A percentile compares a stretch with the other conserved stretches of the same genome.
phyloP scores from a whole-genome alignment of 2,113 vertebrate species.

The Tachysurus fulvidraco region DNA sequence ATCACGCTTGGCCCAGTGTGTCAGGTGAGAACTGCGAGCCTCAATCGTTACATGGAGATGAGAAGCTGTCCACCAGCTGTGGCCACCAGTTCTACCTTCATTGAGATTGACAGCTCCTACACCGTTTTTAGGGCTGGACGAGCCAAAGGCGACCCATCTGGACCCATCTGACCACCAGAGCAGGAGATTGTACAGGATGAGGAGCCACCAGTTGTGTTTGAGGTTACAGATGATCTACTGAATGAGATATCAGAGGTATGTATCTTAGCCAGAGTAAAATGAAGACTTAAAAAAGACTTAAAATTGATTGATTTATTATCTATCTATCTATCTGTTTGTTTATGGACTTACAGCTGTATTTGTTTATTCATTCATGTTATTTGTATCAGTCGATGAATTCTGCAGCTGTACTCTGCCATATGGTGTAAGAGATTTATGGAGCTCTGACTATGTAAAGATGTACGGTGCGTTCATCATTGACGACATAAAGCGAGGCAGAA shows the following conservation, averaged over 20 bases:
- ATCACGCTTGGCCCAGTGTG: slow-evolving; percentile 41
- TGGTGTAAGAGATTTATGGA: neutral
- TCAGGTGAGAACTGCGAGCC: slow-evolving; percentile 55
- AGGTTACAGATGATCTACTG: neutral
- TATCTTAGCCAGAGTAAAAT: neutral
- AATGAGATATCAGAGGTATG: neutral
- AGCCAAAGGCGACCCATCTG: slow-evolving; percentile 31
- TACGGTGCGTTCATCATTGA: no score
- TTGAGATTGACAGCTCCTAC: slow-evolving; percentile 50
- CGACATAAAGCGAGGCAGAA: neutral
- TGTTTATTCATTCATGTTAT: neutral
- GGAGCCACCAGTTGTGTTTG: neutral
- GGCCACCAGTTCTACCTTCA: slow-evolving; percentile 44
- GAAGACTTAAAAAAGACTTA: neutral
- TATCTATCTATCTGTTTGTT: neutral
- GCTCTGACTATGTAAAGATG: neutral
- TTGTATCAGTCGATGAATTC: neutral
- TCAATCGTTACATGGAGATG: slow-evolving; percentile 53
- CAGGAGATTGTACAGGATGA: neutral
- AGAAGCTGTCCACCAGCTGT: slow-evolving; percentile 56
- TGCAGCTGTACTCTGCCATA: neutral
- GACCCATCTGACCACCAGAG: neutral
- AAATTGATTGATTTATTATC: neutral
- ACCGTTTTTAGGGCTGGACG: slow-evolving; percentile 33
- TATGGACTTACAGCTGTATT: neutral